Percentiles rank a stretch among this genome's conserved stretches.
Evolutionary conservation across 1,140 invertebrate genomes (phyloP).

Genomic region (Platyscapa corneri): DNA sequence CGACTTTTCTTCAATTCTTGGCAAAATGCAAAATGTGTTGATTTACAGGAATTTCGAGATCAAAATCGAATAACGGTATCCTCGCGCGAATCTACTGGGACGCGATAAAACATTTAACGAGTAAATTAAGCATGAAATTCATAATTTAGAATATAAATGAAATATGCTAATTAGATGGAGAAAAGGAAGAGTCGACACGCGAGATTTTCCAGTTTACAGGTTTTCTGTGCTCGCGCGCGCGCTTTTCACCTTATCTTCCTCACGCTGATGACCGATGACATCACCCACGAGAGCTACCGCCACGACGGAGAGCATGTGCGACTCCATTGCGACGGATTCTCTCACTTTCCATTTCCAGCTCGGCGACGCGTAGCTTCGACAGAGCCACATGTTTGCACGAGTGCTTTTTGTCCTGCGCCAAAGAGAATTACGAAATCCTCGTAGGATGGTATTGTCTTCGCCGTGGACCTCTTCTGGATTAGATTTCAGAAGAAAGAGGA

Average conservation of each 20-base stretch:
- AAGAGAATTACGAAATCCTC: slow-evolving; percentile 28
- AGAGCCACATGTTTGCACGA: background rate
- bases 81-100: too few species aligned
- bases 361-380: too few species aligned
- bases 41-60: too few species aligned
- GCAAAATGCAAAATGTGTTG: too few species aligned
- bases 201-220: background rate
- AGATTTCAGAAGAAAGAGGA: background rate
- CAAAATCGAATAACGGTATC: too few species aligned
- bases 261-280: slow-evolving; percentile 45
- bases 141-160: background rate
- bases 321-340: background rate
- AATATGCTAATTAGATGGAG: background rate
- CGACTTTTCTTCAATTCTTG: too few species aligned
- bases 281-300: slow-evolving; percentile 1
- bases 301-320: background rate
- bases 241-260: slow-evolving; percentile 31
- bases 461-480: background rate
- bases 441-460: slow-evolving; percentile 4
- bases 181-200: background rate
- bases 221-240: too few species aligned
- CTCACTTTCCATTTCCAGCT: slow-evolving; percentile 39
- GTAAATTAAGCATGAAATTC: background rate
- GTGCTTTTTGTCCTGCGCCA: too few species aligned
- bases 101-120: background rate